Percentiles rank a stretch among this genome's conserved stretches.
phyloP scores from a whole-genome alignment of 2,113 vertebrate genomes.

The Eudyptes chrysolophus region DNA sequence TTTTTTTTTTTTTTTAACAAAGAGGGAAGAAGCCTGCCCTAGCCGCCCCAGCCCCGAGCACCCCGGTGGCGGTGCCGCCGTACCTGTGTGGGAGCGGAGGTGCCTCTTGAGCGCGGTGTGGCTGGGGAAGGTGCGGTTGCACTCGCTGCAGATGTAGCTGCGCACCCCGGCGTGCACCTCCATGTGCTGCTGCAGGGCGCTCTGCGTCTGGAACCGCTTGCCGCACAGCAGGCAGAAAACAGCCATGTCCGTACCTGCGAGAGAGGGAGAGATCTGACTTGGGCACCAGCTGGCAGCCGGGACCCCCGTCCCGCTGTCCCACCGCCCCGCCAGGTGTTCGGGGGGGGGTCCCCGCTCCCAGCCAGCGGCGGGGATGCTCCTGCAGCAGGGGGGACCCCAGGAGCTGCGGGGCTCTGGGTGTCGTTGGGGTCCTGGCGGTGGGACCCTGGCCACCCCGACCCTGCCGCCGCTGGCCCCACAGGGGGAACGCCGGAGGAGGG shows the following conservation, averaged over 20 bases:
- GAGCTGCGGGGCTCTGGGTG: neutral
- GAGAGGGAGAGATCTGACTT: neutral
- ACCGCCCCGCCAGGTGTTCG: accelerated
- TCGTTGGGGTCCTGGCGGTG: accelerated
- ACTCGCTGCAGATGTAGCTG: slow-evolving; percentile 98
- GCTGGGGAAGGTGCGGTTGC: slow-evolving; percentile 98
- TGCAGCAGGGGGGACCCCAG: neutral
- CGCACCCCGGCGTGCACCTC: slow-evolving; percentile 96
- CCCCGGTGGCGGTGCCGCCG: accelerated
- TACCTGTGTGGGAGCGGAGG: slow-evolving; percentile 98
- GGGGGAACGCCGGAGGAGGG: accelerated
- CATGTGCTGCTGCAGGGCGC: slow-evolving; percentile 97
- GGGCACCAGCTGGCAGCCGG: neutral
- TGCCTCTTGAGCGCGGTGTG: slow-evolving; percentile 98
- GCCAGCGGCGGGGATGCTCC: neutral
- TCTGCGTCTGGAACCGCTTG: slow-evolving; percentile 96
- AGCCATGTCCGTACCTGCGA: slow-evolving; percentile 93
- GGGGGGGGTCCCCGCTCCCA: neutral
- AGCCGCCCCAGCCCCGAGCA: accelerated
- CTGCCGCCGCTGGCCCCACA: accelerated
- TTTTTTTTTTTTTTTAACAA: accelerated
- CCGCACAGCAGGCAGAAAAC: slow-evolving; percentile 98
- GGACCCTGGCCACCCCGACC: accelerated
- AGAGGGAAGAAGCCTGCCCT: accelerated
- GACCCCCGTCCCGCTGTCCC: accelerated